These are phyloP conservation scores for Pristionchus fissidentatus DNA, from an alignment of 2,888 invertebrate genomes.

Conservation along the genomic window DNA sequence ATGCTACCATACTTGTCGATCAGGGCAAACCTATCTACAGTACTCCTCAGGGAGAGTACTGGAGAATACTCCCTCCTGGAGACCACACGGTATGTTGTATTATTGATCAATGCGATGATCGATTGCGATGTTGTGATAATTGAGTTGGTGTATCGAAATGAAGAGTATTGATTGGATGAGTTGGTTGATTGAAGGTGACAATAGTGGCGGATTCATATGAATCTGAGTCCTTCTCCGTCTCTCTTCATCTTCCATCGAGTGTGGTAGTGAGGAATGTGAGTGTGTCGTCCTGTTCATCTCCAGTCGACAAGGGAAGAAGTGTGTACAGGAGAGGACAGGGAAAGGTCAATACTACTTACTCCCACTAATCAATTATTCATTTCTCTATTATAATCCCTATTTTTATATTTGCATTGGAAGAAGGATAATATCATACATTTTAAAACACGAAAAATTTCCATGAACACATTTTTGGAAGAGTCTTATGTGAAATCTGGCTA, in stretches of 20 bases:
- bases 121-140: not conserved
- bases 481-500: too few relatives aligned
- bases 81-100: slow-evolving; percentile 57
- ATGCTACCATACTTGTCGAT: slow-evolving; percentile 83
- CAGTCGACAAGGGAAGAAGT: not conserved
- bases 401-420: too few relatives aligned
- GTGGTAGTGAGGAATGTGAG: slow-evolving; percentile 53
- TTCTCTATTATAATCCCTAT: not conserved
- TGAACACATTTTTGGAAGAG: too few relatives aligned
- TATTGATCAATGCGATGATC: not conserved
- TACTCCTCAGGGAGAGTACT: slow-evolving; percentile 89
- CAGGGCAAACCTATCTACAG: slow-evolving; percentile 84
- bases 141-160: too few relatives aligned
- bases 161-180: not conserved
- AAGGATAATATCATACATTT: too few relatives aligned
- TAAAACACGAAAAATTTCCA: too few relatives aligned
- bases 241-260: slow-evolving; percentile 47
- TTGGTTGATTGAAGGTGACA: slow-evolving; percentile 56
- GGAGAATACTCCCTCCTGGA: slow-evolving; percentile 89
- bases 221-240: slow-evolving; percentile 58
- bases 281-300: slow-evolving; percentile 56
- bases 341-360: not conserved
- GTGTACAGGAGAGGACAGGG: slow-evolving; percentile 43
- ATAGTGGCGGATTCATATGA: slow-evolving; percentile 62
- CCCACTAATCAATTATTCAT: too few relatives aligned